Evolutionary conservation across 1,140 invertebrate genomes (phyloP), one percentile per base, ranked within the genome.

Genomic region (Diprion similis): DNA sequence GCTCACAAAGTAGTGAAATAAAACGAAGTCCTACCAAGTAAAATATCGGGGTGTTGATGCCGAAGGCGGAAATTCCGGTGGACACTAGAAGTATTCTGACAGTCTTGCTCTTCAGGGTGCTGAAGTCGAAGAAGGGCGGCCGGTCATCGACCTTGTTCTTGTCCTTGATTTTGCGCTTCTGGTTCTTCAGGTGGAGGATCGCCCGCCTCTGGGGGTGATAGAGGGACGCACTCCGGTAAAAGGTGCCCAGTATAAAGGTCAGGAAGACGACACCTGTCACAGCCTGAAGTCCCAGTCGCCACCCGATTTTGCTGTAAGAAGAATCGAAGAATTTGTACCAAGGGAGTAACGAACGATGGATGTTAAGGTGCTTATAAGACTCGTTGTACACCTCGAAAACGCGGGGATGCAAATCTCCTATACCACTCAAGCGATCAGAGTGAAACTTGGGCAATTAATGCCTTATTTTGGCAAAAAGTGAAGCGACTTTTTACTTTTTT

Each of bases 141-240:
- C 93, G 91, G 74, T 96, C 94, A 73, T 95, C 94, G 2, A 89
- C 83, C 77, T 92, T 92, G 79, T 92, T 93, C 77, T 93, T 93
- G 78, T 94, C 93, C 80, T 94, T 94, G 84, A 93, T 92, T 83
- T 96, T 96, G 69, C 94, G 89, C 81, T 96, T 95, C 85, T 97
- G 95, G 83, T 95, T 96, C 85, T 97, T 97, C 72, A 97, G 91
- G 83, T 97, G 95, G 17, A 97, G 89, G 77, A 97, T 97, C 46
- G 96, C 95, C 66, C 96, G 90, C 74, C 96, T 84, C 82, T 97
- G 95, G 0, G 95, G 96, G 86, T 97, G 96, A 81, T 97, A 97
- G 0, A 97, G 88, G 0, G 95, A 96, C 0, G 95, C 95, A 10
- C 95, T 96, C 17, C 96, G 91, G 84, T 97, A 97, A 87, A 96